These are phyloP conservation scores for Calliopum simillimum DNA, from an alignment of 2,888 invertebrate genomes.

Conservation along the genomic window DNA sequence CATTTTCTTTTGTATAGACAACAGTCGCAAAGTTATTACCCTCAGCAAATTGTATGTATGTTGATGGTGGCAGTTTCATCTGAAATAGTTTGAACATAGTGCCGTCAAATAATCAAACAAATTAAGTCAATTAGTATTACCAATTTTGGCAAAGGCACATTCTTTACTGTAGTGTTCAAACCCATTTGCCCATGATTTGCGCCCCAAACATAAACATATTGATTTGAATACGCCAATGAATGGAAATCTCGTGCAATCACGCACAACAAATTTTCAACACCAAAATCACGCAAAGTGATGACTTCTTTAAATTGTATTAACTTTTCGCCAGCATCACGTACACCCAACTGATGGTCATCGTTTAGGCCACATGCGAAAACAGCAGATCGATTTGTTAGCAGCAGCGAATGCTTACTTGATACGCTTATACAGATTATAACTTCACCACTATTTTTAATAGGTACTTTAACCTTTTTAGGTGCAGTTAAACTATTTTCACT, in stretches of 20 bases:
- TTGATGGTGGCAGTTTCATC: constrained; percentile 55
- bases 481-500: constrained; percentile 69
- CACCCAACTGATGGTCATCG: constrained; percentile 74
- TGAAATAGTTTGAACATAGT: constrained; percentile 34
- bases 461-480: constrained; percentile 60
- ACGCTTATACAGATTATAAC: constrained; percentile 61
- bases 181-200: constrained; percentile 86
- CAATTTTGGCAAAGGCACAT: constrained; percentile 54
- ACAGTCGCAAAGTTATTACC: constrained; percentile 64
- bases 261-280: constrained; percentile 68
- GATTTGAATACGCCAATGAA: constrained; percentile 75
- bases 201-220: constrained; percentile 82
- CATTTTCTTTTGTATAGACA: constrained; percentile 55
- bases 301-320: constrained; percentile 61
- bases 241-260: constrained; percentile 79
- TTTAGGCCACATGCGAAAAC: constrained; percentile 75
- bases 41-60: constrained; percentile 60
- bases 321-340: constrained; percentile 69
- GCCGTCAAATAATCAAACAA: not conserved
- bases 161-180: constrained; percentile 48
- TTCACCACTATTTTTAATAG: constrained; percentile 57
- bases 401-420: constrained; percentile 63
- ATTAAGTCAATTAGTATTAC: constrained; percentile 45
- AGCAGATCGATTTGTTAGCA: constrained; percentile 60
- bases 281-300: constrained; percentile 60